phyloP scores from a whole-genome alignment of 2,113 vertebrate genomes.

The Leucopsar rothschildi region DNA sequence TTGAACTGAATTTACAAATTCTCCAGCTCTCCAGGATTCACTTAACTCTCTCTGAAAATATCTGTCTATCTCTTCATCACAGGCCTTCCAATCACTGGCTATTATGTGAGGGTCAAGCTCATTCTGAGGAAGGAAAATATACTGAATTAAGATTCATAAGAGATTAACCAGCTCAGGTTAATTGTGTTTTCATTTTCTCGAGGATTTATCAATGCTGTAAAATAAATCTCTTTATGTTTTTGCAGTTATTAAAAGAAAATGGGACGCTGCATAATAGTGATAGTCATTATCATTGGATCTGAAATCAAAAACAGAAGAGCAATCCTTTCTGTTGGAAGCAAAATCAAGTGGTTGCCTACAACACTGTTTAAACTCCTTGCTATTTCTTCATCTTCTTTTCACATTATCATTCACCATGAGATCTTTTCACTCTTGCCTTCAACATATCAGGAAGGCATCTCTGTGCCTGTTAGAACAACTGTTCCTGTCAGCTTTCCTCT shows the following conservation, averaged over 20 bases:
- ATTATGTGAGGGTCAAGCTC: neutral
- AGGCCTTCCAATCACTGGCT: neutral
- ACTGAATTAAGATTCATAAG: conserved; percentile 26
- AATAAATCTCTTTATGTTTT: neutral
- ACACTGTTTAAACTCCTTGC: neutral
- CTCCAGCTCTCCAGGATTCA: neutral
- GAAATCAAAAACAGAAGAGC: neutral
- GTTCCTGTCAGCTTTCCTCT: neutral
- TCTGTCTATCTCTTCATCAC: conserved; percentile 10
- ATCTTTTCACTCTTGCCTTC: neutral
- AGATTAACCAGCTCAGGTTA: conserved; percentile 46
- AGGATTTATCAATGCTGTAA: neutral
- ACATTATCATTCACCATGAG: neutral
- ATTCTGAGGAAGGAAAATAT: neutral
- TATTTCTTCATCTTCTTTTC: neutral
- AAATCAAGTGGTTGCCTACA: neutral
- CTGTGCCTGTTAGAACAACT: neutral
- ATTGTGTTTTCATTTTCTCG: conserved; percentile 44
- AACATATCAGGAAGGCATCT: neutral
- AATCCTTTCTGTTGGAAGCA: neutral
- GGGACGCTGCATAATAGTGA: neutral
- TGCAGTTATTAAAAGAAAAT: neutral
- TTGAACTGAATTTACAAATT: neutral
- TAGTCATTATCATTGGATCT: neutral
- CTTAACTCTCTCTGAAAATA: neutral